phyloP scores from a whole-genome alignment of 1,140 invertebrate species.

The Drosophila bocqueti region DNA sequence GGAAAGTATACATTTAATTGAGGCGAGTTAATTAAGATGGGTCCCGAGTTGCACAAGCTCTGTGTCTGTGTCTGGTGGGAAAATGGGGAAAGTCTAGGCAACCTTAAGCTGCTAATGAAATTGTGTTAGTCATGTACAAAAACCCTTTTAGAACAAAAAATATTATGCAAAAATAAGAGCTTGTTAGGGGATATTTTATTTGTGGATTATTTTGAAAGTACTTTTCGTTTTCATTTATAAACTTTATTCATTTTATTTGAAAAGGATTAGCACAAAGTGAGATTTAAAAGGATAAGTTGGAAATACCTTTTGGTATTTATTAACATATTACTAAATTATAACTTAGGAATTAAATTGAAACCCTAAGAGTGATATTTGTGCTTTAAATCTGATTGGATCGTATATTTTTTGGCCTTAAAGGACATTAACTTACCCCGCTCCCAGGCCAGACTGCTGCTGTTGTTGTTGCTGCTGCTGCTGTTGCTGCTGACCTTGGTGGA shows the following conservation, averaged over 20 bases:
- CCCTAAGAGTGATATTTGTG: background rate
- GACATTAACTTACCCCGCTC: slow-evolving; percentile 50
- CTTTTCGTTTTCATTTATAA: background rate
- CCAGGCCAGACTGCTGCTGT: slow-evolving; percentile 56
- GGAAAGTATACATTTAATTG: slow-evolving; percentile 61
- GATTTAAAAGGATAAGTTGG: background rate
- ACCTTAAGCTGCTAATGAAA: slow-evolving; percentile 6
- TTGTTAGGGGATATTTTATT: background rate
- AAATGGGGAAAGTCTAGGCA: background rate
- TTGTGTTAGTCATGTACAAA: slow-evolving; percentile 7
- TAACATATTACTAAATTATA: background rate
- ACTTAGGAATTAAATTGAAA: background rate
- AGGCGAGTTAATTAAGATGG: slow-evolving; percentile 63
- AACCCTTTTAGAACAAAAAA: background rate
- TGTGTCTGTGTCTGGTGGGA: background rate
- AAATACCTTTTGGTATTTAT: too few relatives aligned
- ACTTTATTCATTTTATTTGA: too few relatives aligned
- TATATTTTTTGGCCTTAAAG: background rate
- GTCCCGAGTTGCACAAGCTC: slow-evolving; percentile 17
- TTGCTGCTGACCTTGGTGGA: slow-evolving; percentile 83
- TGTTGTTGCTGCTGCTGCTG: slow-evolving; percentile 46
- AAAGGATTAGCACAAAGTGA: background rate
- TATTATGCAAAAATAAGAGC: background rate
- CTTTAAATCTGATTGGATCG: background rate
- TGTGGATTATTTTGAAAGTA: background rate